Conservation (phyloP, 2,888 invertebrate species). For the Philereme transversata region DNA sequence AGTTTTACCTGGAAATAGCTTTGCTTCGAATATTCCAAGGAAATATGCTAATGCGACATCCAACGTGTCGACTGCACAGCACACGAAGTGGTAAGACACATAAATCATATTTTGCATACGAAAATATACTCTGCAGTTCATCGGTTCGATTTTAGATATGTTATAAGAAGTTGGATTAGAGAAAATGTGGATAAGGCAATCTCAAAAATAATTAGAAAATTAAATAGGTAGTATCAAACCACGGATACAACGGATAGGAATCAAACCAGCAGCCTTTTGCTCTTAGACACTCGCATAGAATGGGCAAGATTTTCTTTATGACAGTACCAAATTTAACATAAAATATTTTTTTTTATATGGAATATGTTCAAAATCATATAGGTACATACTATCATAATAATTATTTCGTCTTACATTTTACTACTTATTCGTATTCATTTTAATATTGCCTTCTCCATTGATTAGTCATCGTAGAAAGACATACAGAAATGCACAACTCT, state of each 20-base stretch:
- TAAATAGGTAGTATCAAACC: too few species aligned
- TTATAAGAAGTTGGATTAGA: slow-evolving; percentile 48
- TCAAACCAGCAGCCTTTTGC: too few species aligned
- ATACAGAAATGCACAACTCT: slow-evolving; percentile 63
- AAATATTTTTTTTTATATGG: too few species aligned
- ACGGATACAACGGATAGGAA: too few species aligned
- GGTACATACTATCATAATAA: too few species aligned
- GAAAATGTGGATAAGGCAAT: slow-evolving; percentile 30
- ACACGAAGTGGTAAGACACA: slow-evolving; percentile 52
- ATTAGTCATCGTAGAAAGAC: neutral
- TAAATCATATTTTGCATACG: slow-evolving; percentile 76
- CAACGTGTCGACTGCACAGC: slow-evolving; percentile 45
- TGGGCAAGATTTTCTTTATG: too few species aligned
- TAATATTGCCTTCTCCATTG: slow-evolving; percentile 7
- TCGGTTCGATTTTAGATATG: slow-evolving; percentile 66
- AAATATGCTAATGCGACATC: slow-evolving; percentile 46
- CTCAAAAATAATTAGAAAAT: neutral
- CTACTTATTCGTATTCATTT: too few species aligned
- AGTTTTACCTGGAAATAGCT: slow-evolving; percentile 22
- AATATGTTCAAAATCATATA: too few species aligned
- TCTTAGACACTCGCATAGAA: too few species aligned
- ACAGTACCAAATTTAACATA: too few species aligned
- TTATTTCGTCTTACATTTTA: too few species aligned
- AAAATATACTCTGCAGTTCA: slow-evolving; percentile 61
- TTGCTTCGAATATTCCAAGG: slow-evolving; percentile 25